A percentile compares a stretch with the other conserved stretches of the same genome.
Evolutionary conservation across 92 coral and sea anemone genomes (phyloP).

Genomic region (Pocillopora meandrina): DNA sequence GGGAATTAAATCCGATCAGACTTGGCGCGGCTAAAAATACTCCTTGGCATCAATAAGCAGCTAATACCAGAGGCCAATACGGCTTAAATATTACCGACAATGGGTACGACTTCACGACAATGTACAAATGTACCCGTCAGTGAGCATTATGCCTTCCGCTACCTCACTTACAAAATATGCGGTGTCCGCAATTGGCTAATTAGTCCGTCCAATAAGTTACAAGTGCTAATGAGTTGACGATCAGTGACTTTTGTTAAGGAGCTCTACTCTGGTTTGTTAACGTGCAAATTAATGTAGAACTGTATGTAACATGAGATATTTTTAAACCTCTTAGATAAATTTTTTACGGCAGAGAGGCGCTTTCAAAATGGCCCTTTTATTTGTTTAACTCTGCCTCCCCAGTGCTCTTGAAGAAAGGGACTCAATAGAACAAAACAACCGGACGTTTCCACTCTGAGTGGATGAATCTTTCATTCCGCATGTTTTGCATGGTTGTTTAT

Average conservation of each 20-base stretch:
- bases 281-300: not conserved
- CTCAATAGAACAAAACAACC: not conserved
- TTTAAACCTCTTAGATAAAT: not conserved
- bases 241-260: not conserved
- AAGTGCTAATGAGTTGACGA: slow-evolving; percentile 29
- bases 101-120: not conserved
- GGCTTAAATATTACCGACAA: not conserved
- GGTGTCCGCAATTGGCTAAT: not conserved
- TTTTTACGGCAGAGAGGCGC: not conserved
- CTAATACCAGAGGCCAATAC: not conserved
- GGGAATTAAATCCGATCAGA: not conserved
- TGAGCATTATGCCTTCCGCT: not conserved
- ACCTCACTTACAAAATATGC: no score
- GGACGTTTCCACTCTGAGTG: not conserved
- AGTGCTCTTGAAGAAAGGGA: not conserved
- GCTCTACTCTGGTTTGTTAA: not conserved
- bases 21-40: not conserved
- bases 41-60: not conserved
- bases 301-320: not conserved
- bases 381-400: not conserved
- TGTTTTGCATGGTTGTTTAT: not conserved
- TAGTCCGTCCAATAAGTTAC: not conserved
- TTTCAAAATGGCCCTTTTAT: not conserved
- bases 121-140: not conserved
- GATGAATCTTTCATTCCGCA: not conserved